phyloP scores from a whole-genome alignment of 2,888 invertebrate species.

The Zootermopsis nevadensis region DNA sequence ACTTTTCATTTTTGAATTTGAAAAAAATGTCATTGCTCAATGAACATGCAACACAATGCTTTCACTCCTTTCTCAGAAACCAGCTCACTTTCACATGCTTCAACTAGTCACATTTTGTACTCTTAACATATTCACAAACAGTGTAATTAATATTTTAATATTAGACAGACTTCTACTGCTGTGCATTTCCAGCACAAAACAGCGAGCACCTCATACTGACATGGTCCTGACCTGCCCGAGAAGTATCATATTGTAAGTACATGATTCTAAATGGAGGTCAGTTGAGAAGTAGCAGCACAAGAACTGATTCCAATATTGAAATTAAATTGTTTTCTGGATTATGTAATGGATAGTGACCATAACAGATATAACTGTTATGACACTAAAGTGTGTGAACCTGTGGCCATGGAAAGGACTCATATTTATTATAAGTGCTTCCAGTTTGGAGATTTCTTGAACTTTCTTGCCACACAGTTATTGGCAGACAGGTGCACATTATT shows the following conservation, averaged over 20 bases:
- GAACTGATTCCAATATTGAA: conserved; percentile 15
- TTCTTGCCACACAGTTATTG: not conserved
- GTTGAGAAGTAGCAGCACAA: conserved; percentile 21
- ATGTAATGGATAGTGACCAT: conserved; percentile 12
- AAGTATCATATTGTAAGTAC: conserved; percentile 46
- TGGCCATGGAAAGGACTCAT: conserved; percentile 42
- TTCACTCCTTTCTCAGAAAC: conserved; percentile 14
- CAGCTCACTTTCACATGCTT: not conserved
- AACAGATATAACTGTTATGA: too few relatives aligned
- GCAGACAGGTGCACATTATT: not conserved
- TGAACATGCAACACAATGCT: not conserved
- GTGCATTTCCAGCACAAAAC: conserved; percentile 37
- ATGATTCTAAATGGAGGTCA: conserved; percentile 46
- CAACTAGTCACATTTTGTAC: conserved; percentile 45
- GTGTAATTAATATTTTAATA: conserved; percentile 1
- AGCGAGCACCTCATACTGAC: conserved; percentile 45
- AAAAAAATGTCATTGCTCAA: too few relatives aligned
- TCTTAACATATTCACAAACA: conserved; percentile 37
- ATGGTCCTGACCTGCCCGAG: conserved; percentile 42
- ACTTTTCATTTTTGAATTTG: too few relatives aligned
- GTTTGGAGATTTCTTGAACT: not conserved
- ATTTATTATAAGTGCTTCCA: conserved; percentile 37
- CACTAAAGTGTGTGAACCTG: conserved; percentile 33
- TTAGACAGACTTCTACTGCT: conserved; percentile 33
- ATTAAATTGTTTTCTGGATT: conserved; percentile 29